Percentiles rank a stretch among this genome's conserved stretches.
These are phyloP conservation scores for Brachyptera putata DNA, from an alignment of 2,888 invertebrate species.

Conservation along the genomic window DNA sequence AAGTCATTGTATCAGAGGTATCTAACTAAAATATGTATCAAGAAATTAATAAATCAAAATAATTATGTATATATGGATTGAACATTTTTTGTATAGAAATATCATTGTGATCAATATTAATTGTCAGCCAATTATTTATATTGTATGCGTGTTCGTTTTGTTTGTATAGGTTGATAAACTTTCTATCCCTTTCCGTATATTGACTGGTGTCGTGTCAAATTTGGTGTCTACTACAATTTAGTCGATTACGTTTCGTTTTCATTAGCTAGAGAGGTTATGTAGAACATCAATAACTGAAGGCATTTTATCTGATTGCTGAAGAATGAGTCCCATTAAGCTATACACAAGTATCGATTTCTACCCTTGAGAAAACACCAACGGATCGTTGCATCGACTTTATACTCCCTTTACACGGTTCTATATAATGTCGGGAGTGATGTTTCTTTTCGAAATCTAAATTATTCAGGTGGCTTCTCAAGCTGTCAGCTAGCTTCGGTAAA, in stretches of 20 bases:
- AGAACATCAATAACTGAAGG: constrained; percentile 6
- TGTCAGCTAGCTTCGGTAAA: background rate
- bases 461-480: constrained; percentile 3
- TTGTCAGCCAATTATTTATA: no score
- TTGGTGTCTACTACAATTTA: no score
- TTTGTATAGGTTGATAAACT: constrained; percentile 1
- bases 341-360: background rate
- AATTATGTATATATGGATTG: no score
- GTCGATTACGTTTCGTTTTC: constrained; percentile 10
- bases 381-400: no score
- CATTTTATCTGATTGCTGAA: constrained; percentile 11
- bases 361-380: background rate
- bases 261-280: constrained; percentile 2
- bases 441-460: constrained; percentile 8
- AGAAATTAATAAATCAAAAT: no score
- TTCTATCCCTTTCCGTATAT: background rate
- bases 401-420: no score
- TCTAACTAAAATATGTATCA: no score
- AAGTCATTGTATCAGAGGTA: no score
- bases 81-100: no score
- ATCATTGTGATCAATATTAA: no score
- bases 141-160: no score
- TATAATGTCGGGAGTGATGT: constrained; percentile 4
- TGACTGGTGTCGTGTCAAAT: background rate
- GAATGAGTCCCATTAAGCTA: constrained; percentile 8